Conservation (phyloP, 2,797 vertebrate species). For the Pagetopsis macropterus region DNA sequence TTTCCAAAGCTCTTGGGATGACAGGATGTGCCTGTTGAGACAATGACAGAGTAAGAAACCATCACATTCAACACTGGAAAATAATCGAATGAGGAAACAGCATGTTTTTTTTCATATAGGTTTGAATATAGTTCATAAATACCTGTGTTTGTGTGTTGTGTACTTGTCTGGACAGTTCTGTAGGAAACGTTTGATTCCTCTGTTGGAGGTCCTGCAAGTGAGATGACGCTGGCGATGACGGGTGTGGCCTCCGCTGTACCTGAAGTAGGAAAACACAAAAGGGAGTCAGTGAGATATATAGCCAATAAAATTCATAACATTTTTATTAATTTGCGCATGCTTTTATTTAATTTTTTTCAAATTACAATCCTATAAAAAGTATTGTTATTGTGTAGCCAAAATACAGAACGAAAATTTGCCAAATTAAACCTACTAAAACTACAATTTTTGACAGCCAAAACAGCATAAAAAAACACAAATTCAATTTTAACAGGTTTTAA, state of each 20-base stretch:
- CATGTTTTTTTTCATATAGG: accelerated
- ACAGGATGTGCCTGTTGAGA: slow-evolving; percentile 82
- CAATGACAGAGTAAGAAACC: slow-evolving; percentile 2
- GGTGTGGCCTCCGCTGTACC: slow-evolving; percentile 87
- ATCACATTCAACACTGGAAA: not conserved
- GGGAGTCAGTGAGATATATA: accelerated
- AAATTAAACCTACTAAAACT: too few relatives aligned
- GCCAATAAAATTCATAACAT: not conserved
- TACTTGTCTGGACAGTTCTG: slow-evolving; percentile 88
- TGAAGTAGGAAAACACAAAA: slow-evolving; percentile 11
- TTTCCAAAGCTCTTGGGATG: slow-evolving; percentile 86
- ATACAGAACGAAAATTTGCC: too few relatives aligned
- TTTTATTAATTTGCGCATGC: not conserved
- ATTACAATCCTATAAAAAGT: too few relatives aligned
- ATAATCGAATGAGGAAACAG: not conserved
- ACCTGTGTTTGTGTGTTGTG: not conserved
- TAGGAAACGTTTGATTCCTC: slow-evolving; percentile 84
- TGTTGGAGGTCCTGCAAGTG: slow-evolving; percentile 88
- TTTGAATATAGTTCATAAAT: not conserved
- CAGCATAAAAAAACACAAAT: too few relatives aligned
- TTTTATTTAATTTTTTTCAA: too few relatives aligned
- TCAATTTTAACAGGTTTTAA: too few relatives aligned
- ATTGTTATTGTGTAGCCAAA: too few relatives aligned
- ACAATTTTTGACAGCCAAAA: too few relatives aligned
- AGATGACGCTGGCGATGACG: slow-evolving; percentile 94